Conservation (phyloP, 2,888 invertebrate species). For the Byasa hedistus region DNA sequence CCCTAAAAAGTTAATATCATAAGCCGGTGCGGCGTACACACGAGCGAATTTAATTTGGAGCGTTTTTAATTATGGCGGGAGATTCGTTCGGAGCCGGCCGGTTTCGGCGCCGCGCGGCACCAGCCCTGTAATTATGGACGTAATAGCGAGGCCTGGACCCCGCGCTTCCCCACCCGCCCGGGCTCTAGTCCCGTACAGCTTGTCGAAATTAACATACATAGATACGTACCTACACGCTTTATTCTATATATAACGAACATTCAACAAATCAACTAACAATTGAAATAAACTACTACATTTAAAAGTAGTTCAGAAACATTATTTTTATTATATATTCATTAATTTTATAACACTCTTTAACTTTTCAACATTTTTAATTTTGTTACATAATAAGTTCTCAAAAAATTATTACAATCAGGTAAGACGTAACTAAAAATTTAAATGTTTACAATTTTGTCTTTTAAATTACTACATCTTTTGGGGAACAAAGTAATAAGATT, state of each 20-base stretch:
- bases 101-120: conserved; percentile 75
- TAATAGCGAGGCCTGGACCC: conserved; percentile 74
- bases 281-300: too few relatives aligned
- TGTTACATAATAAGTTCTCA: too few relatives aligned
- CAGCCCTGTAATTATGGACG: conserved; percentile 78
- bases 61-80: conserved; percentile 78
- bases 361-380: too few relatives aligned
- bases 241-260: background rate
- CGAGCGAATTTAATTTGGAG: conserved; percentile 80
- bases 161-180: conserved; percentile 51
- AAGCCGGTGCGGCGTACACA: conserved; percentile 69
- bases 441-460: too few relatives aligned
- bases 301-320: background rate
- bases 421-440: too few relatives aligned
- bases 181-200: conserved; percentile 52
- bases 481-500: conserved; percentile 1
- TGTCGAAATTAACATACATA: conserved; percentile 51
- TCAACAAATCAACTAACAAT: too few relatives aligned
- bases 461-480: conserved; percentile 7
- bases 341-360: too few relatives aligned
- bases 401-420: too few relatives aligned
- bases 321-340: too few relatives aligned
- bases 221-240: background rate
- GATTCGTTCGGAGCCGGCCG: conserved; percentile 65
- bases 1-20: conserved; percentile 77